phyloP scores from a whole-genome alignment of 2,797 vertebrate species.

The Trachurus trachurus region DNA sequence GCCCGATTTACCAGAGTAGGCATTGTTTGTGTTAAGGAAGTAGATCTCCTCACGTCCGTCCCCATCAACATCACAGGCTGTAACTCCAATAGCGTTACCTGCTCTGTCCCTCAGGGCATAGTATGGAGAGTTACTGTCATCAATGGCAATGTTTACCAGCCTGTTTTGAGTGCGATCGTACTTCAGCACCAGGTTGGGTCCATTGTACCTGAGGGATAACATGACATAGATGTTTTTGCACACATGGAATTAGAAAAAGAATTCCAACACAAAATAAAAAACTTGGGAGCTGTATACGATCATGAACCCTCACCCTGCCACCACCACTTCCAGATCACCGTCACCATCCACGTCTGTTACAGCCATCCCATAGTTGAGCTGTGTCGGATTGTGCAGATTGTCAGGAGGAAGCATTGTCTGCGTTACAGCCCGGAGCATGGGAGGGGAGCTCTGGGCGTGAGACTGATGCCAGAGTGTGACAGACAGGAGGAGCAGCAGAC shows the following conservation, averaged over 20 bases:
- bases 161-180: conserved; percentile 84
- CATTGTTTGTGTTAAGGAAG: conserved; percentile 98
- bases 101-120: conserved; percentile 90
- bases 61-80: conserved; percentile 95
- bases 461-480: conserved; percentile 67
- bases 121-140: conserved; percentile 90
- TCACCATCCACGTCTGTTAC: conserved; percentile 94
- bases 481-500: conserved; percentile 58
- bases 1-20: conserved; percentile 90
- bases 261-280: not conserved
- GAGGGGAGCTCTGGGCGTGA: conserved; percentile 68
- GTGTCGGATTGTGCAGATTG: conserved; percentile 92
- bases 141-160: conserved; percentile 91
- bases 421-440: conserved; percentile 90
- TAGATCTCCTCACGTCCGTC: conserved; percentile 96
- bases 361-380: conserved; percentile 96
- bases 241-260: not conserved
- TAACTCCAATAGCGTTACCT: conserved; percentile 94
- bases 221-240: not conserved
- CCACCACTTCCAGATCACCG: conserved; percentile 91
- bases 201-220: conserved; percentile 88
- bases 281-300: not conserved
- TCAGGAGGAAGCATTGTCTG: conserved; percentile 89
- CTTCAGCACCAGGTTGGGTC: conserved; percentile 95
- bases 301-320: conserved; percentile 89